Conservation (phyloP, 2,113 vertebrate species). For the Capreolus pygargus region DNA sequence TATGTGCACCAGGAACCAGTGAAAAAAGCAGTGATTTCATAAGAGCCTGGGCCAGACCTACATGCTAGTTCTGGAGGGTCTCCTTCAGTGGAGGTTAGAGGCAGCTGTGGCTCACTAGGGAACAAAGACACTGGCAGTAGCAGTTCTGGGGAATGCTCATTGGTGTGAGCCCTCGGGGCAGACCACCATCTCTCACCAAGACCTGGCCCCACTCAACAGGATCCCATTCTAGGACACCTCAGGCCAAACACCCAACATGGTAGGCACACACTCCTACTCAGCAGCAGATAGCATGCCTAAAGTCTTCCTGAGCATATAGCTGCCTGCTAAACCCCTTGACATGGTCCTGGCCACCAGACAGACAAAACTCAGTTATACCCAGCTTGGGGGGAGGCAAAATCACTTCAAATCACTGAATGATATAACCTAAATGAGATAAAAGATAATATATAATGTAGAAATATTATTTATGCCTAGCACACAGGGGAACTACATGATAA, state of each 20-base stretch:
- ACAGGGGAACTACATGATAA: background rate
- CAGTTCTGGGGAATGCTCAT: background rate
- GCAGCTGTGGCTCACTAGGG: background rate
- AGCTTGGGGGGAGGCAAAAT: background rate
- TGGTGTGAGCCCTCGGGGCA: background rate
- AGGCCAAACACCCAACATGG: background rate
- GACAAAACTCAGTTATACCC: background rate
- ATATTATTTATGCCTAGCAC: background rate
- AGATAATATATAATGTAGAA: background rate
- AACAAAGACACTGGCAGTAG: background rate
- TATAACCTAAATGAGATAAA: background rate
- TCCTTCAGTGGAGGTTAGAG: accelerated
- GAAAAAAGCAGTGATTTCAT: background rate
- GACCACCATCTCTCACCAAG: background rate
- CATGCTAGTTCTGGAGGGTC: background rate
- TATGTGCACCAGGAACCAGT: background rate
- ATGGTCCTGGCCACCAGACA: background rate
- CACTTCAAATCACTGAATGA: background rate
- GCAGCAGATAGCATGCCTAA: background rate
- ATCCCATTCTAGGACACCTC: background rate
- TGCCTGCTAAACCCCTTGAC: background rate
- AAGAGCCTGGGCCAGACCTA: background rate
- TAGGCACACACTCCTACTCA: background rate
- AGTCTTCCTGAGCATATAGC: background rate
- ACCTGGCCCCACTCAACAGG: background rate